Conservation (phyloP, 2,888 invertebrate genomes). For the Ormyrus pomaceus region DNA sequence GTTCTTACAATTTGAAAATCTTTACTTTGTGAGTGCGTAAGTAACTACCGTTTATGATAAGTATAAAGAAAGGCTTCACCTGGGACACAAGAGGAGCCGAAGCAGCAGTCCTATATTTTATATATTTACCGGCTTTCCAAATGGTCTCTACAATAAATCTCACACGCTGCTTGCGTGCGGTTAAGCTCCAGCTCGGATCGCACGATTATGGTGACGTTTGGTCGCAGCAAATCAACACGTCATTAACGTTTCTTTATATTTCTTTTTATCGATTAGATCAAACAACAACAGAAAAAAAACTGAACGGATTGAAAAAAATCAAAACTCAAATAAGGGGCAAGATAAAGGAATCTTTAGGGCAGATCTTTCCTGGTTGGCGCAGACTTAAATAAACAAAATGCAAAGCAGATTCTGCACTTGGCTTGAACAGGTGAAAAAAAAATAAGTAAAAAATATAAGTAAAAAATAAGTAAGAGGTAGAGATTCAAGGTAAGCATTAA, state of each 20-base stretch:
- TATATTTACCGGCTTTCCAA: conserved; percentile 35
- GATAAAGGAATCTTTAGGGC: conserved; percentile 21
- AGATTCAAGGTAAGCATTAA: conserved; percentile 52
- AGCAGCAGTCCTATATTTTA: conserved; percentile 40
- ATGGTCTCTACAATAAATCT: conserved; percentile 33
- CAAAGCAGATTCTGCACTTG: conserved; percentile 62
- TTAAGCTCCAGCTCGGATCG: conserved; percentile 38
- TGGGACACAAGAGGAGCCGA: conserved; percentile 45
- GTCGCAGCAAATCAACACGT: conserved; percentile 73
- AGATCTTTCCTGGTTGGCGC: conserved; percentile 14
- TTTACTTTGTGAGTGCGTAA: conserved; percentile 25
- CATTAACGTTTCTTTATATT: conserved; percentile 52
- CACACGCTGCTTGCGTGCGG: conserved; percentile 14
- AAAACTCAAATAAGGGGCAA: not conserved
- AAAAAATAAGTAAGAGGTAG: conserved; percentile 35
- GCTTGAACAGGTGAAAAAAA: conserved; percentile 9
- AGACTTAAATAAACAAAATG: conserved; percentile 66
- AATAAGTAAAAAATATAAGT: conserved; percentile 17
- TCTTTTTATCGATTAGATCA: not conserved
- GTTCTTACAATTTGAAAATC: conserved; percentile 34
- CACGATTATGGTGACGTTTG: conserved; percentile 60
- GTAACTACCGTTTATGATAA: conserved; percentile 40
- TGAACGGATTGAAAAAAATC: conserved; percentile 2
- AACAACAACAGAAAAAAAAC: conserved; percentile 50
- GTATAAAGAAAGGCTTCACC: conserved; percentile 52